phyloP scores from a whole-genome alignment of 2,888 invertebrate genomes.

The Cryptocephalus moraei region DNA sequence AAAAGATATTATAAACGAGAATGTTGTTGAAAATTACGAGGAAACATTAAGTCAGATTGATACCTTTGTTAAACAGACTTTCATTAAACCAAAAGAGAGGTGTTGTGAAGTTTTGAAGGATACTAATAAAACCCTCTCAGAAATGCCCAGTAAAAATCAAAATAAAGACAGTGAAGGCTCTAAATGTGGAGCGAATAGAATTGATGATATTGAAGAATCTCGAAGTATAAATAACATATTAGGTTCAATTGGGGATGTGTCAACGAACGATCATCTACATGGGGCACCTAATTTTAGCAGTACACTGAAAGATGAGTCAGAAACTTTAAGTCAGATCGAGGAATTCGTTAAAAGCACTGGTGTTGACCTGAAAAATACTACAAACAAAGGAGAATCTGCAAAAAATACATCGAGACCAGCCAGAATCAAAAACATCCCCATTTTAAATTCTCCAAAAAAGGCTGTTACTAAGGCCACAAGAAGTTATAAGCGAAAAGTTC shows the following conservation, averaged over 20 bases:
- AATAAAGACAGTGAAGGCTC: too few relatives aligned
- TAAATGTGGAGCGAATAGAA: too few relatives aligned
- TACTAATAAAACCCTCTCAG: too few relatives aligned
- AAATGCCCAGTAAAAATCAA: too few relatives aligned
- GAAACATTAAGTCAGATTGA: constrained; percentile 14
- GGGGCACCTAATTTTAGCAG: too few relatives aligned
- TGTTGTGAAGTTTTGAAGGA: neutral
- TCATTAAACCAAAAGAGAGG: neutral
- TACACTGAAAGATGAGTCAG: neutral
- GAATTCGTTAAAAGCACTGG: constrained; percentile 6
- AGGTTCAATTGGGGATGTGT: too few relatives aligned
- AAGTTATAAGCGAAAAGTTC: neutral
- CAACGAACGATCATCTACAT: too few relatives aligned
- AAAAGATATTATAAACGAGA: neutral
- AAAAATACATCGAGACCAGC: neutral
- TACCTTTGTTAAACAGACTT: constrained; percentile 8
- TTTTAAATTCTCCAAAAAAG: too few relatives aligned
- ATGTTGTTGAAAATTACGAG: too few relatives aligned
- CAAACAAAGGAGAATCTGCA: neutral
- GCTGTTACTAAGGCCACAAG: neutral
- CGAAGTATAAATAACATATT: too few relatives aligned
- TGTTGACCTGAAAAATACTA: too few relatives aligned
- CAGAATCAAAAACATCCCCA: neutral
- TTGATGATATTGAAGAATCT: too few relatives aligned
- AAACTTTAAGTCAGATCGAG: constrained; percentile 13